phyloP scores from a whole-genome alignment of 2,113 vertebrate species.

The Okapia johnstoni region DNA sequence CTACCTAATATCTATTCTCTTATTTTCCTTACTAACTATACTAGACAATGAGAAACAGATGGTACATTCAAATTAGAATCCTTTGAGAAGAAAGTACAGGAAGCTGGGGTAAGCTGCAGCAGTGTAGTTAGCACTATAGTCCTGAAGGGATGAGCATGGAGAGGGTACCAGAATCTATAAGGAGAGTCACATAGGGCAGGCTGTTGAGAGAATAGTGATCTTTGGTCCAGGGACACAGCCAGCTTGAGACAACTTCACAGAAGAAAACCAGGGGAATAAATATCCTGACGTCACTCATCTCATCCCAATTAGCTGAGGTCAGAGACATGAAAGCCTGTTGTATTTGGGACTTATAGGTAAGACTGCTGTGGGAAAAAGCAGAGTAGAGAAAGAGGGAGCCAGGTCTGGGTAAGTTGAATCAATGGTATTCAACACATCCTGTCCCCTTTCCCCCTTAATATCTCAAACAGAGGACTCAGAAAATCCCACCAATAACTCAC shows the following conservation, averaged over 20 bases:
- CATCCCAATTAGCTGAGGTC: background rate
- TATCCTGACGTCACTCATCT: background rate
- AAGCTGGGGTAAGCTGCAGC: background rate
- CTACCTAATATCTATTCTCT: background rate
- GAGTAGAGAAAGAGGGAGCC: background rate
- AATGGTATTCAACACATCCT: background rate
- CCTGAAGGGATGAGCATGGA: background rate
- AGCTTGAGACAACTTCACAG: background rate
- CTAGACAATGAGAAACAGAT: background rate
- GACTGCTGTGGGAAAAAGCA: background rate
- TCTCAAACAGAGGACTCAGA: background rate
- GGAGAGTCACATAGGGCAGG: background rate
- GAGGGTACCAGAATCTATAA: background rate
- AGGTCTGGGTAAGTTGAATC: too few species aligned
- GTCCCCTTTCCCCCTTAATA: background rate
- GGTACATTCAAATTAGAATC: background rate
- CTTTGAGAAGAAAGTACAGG: background rate
- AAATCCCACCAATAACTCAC: background rate
- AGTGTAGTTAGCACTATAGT: background rate
- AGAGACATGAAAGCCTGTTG: background rate
- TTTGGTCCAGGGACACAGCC: background rate
- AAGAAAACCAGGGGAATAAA: background rate
- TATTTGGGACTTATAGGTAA: background rate
- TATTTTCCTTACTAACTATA: background rate
- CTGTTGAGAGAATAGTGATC: background rate